Conservation (phyloP, 2,888 invertebrate species). For the Drosophila kuntzei region DNA sequence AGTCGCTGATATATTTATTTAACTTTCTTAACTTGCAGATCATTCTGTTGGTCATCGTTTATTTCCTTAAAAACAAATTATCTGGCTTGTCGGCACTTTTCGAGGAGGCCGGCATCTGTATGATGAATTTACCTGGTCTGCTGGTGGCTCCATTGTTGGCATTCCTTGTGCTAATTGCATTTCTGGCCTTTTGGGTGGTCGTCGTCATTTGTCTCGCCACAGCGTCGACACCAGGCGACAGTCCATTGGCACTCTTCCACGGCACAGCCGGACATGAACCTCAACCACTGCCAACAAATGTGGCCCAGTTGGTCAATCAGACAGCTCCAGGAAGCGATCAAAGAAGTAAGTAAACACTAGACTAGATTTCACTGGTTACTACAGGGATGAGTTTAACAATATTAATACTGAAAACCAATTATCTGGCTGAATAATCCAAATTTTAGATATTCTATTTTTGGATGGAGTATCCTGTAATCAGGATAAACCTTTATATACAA, state of each 20-base stretch:
- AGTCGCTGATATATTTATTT: background rate
- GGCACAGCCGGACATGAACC: conserved; percentile 63
- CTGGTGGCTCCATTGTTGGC: conserved; percentile 94
- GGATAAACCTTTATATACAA: too few relatives aligned
- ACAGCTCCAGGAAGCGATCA: conserved; percentile 62
- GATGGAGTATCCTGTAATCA: too few relatives aligned
- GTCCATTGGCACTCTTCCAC: conserved; percentile 83
- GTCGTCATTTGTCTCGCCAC: conserved; percentile 93
- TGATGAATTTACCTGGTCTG: conserved; percentile 93
- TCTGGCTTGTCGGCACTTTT: conserved; percentile 94
- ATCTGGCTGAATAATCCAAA: too few relatives aligned
- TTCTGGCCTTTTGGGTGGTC: conserved; percentile 94
- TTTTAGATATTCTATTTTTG: too few relatives aligned
- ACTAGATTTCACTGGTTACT: background rate
- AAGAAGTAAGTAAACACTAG: conserved; percentile 71
- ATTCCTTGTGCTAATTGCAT: conserved; percentile 91
- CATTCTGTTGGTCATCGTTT: conserved; percentile 90
- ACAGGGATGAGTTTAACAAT: too few relatives aligned
- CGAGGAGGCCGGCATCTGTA: conserved; percentile 95
- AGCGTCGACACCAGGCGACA: conserved; percentile 90
- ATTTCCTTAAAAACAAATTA: conserved; percentile 92
- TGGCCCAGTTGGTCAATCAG: conserved; percentile 52
- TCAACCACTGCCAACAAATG: conserved; percentile 47
- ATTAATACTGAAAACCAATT: too few relatives aligned
- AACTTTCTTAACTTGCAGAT: conserved; percentile 86